Evolutionary conservation across 2,888 invertebrate species (phyloP), one percentile per base, ranked within the genome.

Genomic region (Pandemis corylana): DNA sequence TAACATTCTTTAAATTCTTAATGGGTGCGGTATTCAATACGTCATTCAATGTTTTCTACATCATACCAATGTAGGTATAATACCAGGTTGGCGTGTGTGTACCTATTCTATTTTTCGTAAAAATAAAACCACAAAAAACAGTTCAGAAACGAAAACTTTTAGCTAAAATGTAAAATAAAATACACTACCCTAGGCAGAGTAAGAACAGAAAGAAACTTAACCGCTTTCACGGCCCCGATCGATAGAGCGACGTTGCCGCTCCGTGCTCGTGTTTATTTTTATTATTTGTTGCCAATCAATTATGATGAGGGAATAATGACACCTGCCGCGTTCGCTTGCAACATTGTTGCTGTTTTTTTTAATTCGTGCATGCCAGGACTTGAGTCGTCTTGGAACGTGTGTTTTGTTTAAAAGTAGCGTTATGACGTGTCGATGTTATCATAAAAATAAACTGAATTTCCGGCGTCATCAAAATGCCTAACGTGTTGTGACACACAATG

Each of bases 231-330:
- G 15, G 67, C 20, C 62, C 67, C 81, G 88, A 91, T 93, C 93
- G 91, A 93, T 93, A 82, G 85, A 69, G 93, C 93, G 90, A 86
- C 88, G 93, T 93, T 93, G 93, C 93, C 93, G 86, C 83, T 87
- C 86, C 84, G 90, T 85, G 81, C 84, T 36, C 72, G 70, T 87
- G 86, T 89, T 89, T 89, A 90, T 89, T 90, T 89, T 90, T 90
- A 89, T 89, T 84, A 82, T 84, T 86, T 90, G 87, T 88, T 89
- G 86, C 87, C 87, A 88, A 90, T 90, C 89, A 89, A 89, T 90
- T 90, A 88, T 83, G 73, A 85, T 80, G 83, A 84, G 83, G 85
- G 85, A 87, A 87, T 88, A 86, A 87, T 90, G 87, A 88, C 87
- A 88, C 86, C 85, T 88, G 87, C 82, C 76, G 76, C 71, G 65